A percentile compares a stretch with the other conserved stretches of the same genome.
These are phyloP conservation scores for Paraplagusia blochii DNA, from an alignment of 2,113 vertebrate species.

Conservation along the genomic window DNA sequence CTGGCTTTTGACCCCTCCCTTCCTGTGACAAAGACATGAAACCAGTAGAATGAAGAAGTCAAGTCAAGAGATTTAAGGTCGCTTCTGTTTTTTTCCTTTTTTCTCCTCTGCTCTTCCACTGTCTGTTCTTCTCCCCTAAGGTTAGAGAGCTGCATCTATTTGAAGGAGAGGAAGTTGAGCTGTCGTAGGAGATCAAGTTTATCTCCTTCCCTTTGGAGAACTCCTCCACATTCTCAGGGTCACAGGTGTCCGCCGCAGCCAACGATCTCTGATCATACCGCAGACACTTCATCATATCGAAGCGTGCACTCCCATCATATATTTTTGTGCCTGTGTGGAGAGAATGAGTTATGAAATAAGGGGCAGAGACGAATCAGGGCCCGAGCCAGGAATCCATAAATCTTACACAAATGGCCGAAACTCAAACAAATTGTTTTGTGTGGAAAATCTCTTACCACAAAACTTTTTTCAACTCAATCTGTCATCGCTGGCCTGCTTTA, in stretches of 20 bases:
- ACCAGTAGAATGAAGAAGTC: slow-evolving; percentile 52
- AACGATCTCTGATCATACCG: slow-evolving; percentile 25
- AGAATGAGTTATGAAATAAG: slow-evolving; percentile 44
- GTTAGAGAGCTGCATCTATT: slow-evolving; percentile 45
- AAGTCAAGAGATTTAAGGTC: slow-evolving; percentile 7
- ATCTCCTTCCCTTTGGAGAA: slow-evolving; percentile 46
- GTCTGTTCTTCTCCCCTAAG: slow-evolving; percentile 44
- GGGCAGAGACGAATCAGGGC: slow-evolving; percentile 21
- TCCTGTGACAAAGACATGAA: slow-evolving; percentile 48
- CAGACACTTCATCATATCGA: slow-evolving; percentile 4
- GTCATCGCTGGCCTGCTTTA: slow-evolving; percentile 35
- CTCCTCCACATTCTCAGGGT: slow-evolving; percentile 20
- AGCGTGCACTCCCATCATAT: slow-evolving; percentile 6
- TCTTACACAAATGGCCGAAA: slow-evolving; percentile 23
- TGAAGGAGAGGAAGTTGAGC: slow-evolving; percentile 50
- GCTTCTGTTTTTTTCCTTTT: background rate
- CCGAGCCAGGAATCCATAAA: slow-evolving; percentile 24
- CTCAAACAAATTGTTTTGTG: slow-evolving; percentile 26
- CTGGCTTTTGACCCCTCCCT: slow-evolving; percentile 32
- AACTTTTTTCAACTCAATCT: slow-evolving; percentile 41
- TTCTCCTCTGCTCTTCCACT: slow-evolving; percentile 21
- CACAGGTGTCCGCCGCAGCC: slow-evolving; percentile 5
- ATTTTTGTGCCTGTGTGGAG: slow-evolving; percentile 12
- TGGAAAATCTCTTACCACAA: slow-evolving; percentile 14
- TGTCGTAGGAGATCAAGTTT: slow-evolving; percentile 52